Conservation (phyloP, 2,113 vertebrate species). For the Delphinapterus leucas region DNA sequence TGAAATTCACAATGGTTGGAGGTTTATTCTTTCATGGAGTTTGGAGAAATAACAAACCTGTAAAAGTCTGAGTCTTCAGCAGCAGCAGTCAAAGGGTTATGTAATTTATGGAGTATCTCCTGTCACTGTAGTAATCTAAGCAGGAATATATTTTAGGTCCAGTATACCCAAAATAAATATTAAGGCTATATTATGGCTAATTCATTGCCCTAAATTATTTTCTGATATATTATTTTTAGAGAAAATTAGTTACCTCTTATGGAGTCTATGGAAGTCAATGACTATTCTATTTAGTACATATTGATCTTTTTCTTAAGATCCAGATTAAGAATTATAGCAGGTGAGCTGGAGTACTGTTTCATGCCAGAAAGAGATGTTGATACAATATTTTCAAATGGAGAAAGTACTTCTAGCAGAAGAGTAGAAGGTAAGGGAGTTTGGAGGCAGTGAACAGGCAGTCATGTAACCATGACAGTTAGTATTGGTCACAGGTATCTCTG, state of each 20-base stretch:
- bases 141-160: background rate
- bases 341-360: background rate
- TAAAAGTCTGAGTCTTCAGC: background rate
- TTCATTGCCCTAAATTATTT: background rate
- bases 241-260: background rate
- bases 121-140: background rate
- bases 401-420: background rate
- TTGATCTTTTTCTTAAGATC: background rate
- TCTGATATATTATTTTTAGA: background rate
- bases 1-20: background rate
- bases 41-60: background rate
- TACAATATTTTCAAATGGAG: background rate
- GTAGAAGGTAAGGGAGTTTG: background rate
- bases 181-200: background rate
- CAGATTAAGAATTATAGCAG: background rate
- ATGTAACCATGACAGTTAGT: background rate
- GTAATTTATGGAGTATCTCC: background rate
- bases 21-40: background rate
- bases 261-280: background rate
- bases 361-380: background rate
- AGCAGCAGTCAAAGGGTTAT: background rate
- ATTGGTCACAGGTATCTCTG: background rate
- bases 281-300: background rate
- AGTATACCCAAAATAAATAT: background rate
- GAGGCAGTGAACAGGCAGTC: background rate